These are phyloP conservation scores for Tiliacea citrago DNA, from an alignment of 2,888 invertebrate genomes.

Conservation along the genomic window DNA sequence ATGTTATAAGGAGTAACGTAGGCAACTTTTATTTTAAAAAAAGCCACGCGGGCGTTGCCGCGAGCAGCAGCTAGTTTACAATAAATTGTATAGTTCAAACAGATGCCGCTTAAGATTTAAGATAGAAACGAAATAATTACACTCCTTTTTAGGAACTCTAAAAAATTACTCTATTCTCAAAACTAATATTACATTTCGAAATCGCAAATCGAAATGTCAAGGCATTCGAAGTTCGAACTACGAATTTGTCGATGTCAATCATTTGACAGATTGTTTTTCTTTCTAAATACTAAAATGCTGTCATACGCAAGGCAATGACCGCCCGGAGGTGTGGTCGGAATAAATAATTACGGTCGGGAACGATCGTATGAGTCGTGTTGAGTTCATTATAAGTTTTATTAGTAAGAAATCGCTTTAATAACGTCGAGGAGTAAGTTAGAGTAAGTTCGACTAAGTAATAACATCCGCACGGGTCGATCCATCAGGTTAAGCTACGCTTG, in stretches of 20 bases:
- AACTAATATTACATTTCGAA: constrained; percentile 54
- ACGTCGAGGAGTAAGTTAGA: constrained; percentile 10
- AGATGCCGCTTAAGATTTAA: constrained; percentile 9
- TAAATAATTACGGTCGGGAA: constrained; percentile 61
- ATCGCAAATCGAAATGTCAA: constrained; percentile 67
- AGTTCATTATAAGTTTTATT: constrained; percentile 41
- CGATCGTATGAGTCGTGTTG: constrained; percentile 39
- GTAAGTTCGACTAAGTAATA: no score
- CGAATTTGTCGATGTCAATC: constrained; percentile 64
- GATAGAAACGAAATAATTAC: constrained; percentile 25
- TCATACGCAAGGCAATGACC: constrained; percentile 68
- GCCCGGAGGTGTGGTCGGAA: constrained; percentile 64
- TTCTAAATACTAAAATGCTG: constrained; percentile 56
- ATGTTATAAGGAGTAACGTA: no score
- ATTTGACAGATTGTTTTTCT: constrained; percentile 66
- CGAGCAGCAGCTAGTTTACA: no score
- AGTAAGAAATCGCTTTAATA: constrained; percentile 43
- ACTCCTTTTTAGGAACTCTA: constrained; percentile 21
- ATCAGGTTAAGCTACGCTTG: no score
- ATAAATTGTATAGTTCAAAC: neutral
- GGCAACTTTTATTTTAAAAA: no score
- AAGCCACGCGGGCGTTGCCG: no score
- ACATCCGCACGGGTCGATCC: no score
- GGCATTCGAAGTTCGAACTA: constrained; percentile 51
- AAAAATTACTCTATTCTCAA: constrained; percentile 4